Evolutionary conservation across 2,113 vertebrate genomes (phyloP).

Genomic region (Phalacrocorax aristotelis): DNA sequence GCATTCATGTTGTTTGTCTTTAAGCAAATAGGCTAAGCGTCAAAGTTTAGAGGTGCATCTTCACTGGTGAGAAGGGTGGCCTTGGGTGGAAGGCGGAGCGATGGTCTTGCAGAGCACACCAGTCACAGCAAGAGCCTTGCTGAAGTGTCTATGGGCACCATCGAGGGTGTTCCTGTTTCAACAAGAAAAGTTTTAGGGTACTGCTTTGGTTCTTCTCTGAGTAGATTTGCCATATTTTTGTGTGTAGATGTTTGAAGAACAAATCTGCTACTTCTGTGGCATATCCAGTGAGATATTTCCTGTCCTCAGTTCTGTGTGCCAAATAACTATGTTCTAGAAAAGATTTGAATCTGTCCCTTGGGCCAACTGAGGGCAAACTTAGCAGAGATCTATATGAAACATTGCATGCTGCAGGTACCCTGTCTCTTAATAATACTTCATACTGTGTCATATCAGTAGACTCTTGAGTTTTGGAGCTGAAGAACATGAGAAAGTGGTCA

Average conservation of each 20-base stretch:
- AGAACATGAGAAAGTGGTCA: not conserved
- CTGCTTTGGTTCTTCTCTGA: not conserved
- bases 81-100: not conserved
- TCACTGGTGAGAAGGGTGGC: not conserved
- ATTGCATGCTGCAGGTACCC: fast-evolving
- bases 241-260: not conserved
- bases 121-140: too few species aligned
- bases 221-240: not conserved
- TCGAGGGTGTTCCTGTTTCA: not conserved
- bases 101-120: not conserved
- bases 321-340: not conserved
- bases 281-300: not conserved
- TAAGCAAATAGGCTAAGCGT: too few species aligned
- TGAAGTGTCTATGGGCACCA: not conserved
- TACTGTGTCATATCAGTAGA: not conserved
- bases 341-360: not conserved
- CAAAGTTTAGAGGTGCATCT: not conserved
- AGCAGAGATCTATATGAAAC: not conserved
- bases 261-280: not conserved
- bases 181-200: not conserved
- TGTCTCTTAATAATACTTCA: not conserved
- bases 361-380: not conserved
- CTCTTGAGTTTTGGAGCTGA: not conserved
- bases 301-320: not conserved
- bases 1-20: not conserved